These are phyloP conservation scores for Lordiphosa collinella DNA, from an alignment of 1,140 invertebrate species.

Conservation along the genomic window DNA sequence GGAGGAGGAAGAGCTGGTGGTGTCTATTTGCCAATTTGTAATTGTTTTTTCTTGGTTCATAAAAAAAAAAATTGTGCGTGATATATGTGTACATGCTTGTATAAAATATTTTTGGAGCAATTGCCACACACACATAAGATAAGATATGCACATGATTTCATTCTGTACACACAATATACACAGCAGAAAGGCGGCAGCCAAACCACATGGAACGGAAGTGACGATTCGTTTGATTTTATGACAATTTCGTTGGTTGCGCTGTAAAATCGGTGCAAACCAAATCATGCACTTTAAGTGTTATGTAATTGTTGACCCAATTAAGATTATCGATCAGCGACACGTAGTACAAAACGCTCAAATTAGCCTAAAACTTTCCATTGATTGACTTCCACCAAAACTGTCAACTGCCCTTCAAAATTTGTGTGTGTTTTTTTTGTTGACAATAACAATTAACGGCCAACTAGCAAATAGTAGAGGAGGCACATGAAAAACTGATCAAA, in stretches of 20 bases:
- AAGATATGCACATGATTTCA: slow-evolving; percentile 12
- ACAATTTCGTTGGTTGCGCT: slow-evolving; percentile 3
- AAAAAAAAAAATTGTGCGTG: not conserved
- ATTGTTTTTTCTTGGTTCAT: slow-evolving; percentile 2
- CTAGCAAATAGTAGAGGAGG: too few relatives aligned
- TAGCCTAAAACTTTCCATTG: slow-evolving; percentile 4
- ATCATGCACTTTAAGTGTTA: slow-evolving; percentile 5
- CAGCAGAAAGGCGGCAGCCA: too few relatives aligned
- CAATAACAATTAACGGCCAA: too few relatives aligned
- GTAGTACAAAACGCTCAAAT: slow-evolving; percentile 1
- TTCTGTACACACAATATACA: not conserved
- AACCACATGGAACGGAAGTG: slow-evolving; percentile 3
- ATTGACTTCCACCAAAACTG: not conserved
- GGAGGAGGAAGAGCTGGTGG: not conserved
- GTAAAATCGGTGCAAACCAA: slow-evolving; percentile 1
- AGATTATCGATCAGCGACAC: slow-evolving; percentile 1
- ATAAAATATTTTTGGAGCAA: slow-evolving; percentile 7
- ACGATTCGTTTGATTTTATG: slow-evolving; percentile 8
- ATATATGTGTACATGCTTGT: not conserved
- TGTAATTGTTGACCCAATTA: slow-evolving; percentile 11
- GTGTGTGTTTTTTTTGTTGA: too few relatives aligned
- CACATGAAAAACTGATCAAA: too few relatives aligned
- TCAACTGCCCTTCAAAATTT: too few relatives aligned
- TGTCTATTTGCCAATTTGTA: slow-evolving; percentile 11
- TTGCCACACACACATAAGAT: slow-evolving; percentile 11